phyloP scores from a whole-genome alignment of 1,140 invertebrate genomes.

The Microvelia longipes region DNA sequence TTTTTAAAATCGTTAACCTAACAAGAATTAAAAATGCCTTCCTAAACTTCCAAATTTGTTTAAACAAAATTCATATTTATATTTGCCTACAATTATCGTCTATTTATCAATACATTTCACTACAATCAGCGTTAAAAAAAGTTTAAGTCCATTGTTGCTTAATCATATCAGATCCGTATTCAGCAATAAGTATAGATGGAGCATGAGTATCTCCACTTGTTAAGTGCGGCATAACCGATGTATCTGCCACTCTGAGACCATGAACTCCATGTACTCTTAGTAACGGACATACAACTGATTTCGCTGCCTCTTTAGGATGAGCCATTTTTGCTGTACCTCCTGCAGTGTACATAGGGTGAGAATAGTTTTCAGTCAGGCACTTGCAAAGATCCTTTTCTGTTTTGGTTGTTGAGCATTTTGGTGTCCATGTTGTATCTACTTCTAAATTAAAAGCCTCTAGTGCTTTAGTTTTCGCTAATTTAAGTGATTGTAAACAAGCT shows the following conservation, averaged over 20 bases:
- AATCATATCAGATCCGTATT: conserved; percentile 26
- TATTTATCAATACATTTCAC: no score
- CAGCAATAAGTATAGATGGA: conserved; percentile 29
- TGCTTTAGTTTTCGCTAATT: not conserved
- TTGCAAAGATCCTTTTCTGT: not conserved
- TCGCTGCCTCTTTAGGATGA: not conserved
- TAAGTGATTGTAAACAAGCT: not conserved
- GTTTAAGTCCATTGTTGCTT: conserved; percentile 16
- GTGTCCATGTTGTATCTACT: not conserved
- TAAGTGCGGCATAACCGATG: conserved; percentile 32
- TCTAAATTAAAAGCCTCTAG: not conserved
- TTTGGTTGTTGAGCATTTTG: not conserved
- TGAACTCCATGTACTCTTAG: not conserved
- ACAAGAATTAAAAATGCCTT: no score
- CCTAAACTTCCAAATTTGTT: no score
- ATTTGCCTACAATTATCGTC: no score
- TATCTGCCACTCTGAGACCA: conserved; percentile 30
- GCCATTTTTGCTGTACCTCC: not conserved
- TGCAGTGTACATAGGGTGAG: not conserved
- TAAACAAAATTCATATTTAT: no score
- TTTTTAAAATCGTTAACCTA: no score
- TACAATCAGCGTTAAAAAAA: no score
- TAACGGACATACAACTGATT: not conserved
- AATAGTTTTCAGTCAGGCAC: not conserved
- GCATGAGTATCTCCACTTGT: conserved; percentile 29